A percentile compares a stretch with the other conserved stretches of the same genome.
These are phyloP conservation scores for Spinibarbus caldwelli DNA, from an alignment of 2,797 vertebrate species.

Conservation along the genomic window DNA sequence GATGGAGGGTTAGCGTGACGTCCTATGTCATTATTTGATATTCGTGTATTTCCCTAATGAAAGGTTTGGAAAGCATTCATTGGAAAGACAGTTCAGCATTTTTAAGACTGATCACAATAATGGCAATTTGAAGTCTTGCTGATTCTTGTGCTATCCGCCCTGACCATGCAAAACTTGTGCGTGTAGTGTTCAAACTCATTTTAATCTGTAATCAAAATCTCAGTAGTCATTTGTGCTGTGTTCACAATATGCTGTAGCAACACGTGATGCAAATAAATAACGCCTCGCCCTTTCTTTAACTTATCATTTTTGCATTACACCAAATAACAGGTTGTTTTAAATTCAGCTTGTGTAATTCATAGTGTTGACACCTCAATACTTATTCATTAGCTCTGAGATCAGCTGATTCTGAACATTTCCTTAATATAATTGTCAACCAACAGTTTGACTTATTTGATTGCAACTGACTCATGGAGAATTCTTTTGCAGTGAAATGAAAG, in stretches of 20 bases:
- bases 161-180: not conserved
- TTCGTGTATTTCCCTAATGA: constrained; percentile 35
- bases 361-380: not conserved
- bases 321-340: constrained; percentile 22
- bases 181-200: not conserved
- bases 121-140: constrained; percentile 18
- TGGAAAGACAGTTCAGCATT: constrained; percentile 23
- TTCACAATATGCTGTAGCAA: not conserved
- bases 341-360: constrained; percentile 8
- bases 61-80: constrained; percentile 20
- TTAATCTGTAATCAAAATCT: not conserved
- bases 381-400: constrained; percentile 18
- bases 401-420: not conserved
- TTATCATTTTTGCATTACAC: constrained; percentile 27
- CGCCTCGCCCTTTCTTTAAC: not conserved
- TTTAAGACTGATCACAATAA: not conserved
- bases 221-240: not conserved
- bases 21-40: constrained; percentile 29
- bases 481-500: not conserved
- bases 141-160: constrained; percentile 3
- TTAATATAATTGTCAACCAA: not conserved
- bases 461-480: not conserved
- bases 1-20: not conserved
- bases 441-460: not conserved
- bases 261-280: constrained; percentile 4